Conservation (phyloP, 1,140 invertebrate genomes). For the Heliconius congener region DNA sequence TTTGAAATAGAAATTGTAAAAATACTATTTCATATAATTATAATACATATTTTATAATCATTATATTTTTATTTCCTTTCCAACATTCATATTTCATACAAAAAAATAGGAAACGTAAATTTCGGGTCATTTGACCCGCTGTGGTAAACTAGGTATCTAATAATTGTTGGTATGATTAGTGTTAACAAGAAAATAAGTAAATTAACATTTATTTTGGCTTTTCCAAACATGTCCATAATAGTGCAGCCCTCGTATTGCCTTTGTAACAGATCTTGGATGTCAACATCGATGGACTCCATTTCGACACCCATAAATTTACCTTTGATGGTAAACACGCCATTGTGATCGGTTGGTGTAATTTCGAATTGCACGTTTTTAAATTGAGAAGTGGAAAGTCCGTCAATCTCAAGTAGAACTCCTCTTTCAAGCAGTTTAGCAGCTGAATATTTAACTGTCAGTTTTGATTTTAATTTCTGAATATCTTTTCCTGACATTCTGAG, state of each 20-base stretch:
- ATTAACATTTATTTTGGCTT: conserved; percentile 90
- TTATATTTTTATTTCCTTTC: no score
- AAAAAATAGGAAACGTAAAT: no score
- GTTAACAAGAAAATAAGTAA: conserved; percentile 88
- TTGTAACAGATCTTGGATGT: conserved; percentile 89
- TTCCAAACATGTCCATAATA: conserved; percentile 91
- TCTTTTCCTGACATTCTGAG: conserved; percentile 79
- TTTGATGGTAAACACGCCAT: conserved; percentile 87
- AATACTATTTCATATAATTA: no score
- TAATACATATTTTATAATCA: no score
- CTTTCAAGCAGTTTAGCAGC: conserved; percentile 88
- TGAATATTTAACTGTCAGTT: conserved; percentile 86
- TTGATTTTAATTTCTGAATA: conserved; percentile 83
- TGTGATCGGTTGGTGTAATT: conserved; percentile 86
- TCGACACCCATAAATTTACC: conserved; percentile 91
- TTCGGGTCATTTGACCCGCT: no score
- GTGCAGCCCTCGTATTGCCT: conserved; percentile 90
- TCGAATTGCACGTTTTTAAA: conserved; percentile 92
- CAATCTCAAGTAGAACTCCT: conserved; percentile 88
- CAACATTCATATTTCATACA: no score
- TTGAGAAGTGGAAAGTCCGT: conserved; percentile 85
- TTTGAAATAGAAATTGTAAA: no score
- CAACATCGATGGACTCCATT: conserved; percentile 89
- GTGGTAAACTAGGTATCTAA: no score
- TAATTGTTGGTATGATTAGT: no score